Conservation (phyloP, 2,888 invertebrate species). For the Brachypalpus laphriformis region DNA sequence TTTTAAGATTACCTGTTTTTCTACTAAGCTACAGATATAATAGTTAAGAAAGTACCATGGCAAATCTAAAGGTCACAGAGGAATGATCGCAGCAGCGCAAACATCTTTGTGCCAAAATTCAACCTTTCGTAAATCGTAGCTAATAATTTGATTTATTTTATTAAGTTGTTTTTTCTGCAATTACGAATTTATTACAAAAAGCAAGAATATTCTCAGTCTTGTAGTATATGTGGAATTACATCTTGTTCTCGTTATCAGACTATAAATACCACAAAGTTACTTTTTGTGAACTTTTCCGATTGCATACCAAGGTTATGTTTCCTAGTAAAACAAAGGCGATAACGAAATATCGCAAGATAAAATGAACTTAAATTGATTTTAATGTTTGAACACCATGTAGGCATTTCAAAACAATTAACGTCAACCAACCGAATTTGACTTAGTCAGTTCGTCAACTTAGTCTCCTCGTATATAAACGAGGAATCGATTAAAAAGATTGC, state of each 20-base stretch:
- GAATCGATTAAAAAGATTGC: conserved; percentile 2
- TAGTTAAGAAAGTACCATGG: no score
- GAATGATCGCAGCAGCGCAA: no score
- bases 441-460: no score
- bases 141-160: no score
- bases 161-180: no score
- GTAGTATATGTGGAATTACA: not conserved
- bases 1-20: no score
- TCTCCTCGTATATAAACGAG: conserved; percentile 30
- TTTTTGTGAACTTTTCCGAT: conserved; percentile 17
- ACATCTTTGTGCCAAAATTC: no score
- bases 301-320: conserved; percentile 27
- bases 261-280: not conserved
- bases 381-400: conserved; percentile 11
- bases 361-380: conserved; percentile 25
- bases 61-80: no score
- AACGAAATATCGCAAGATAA: conserved; percentile 11
- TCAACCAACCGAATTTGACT: not conserved
- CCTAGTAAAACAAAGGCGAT: not conserved
- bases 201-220: no score
- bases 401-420: not conserved
- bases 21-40: no score
- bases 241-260: not conserved
- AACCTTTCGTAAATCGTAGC: no score
- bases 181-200: no score